A percentile compares a stretch with the other conserved stretches of the same genome.
Evolutionary conservation across 2,888 invertebrate genomes (phyloP).

Genomic region (Caenorhabditis zanzibari): DNA sequence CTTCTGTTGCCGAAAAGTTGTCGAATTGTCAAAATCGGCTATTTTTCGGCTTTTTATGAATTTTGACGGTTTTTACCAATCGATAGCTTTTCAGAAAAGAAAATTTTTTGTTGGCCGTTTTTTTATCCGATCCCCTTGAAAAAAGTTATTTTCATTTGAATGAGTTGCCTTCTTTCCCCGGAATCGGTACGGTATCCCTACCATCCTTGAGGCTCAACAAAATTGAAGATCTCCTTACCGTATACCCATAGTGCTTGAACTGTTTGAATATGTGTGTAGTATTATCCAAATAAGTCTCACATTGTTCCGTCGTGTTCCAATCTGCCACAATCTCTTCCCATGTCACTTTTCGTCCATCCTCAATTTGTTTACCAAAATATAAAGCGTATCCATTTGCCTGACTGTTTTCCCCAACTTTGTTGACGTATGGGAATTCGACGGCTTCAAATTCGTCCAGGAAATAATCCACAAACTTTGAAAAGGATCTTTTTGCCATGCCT

Average conservation of each 20-base stretch:
- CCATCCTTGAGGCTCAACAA: too few relatives aligned
- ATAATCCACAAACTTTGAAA: conserved; percentile 44
- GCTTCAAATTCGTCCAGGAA: conserved; percentile 32
- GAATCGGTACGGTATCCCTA: too few relatives aligned
- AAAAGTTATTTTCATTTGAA: too few relatives aligned
- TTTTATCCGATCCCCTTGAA: too few relatives aligned
- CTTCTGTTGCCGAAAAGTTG: too few relatives aligned
- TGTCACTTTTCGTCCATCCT: conserved; percentile 1
- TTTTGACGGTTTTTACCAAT: too few relatives aligned
- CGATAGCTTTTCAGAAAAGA: too few relatives aligned
- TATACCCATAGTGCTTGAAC: conserved; percentile 47
- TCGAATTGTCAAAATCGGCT: too few relatives aligned
- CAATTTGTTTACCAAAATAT: conserved; percentile 52
- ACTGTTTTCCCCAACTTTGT: conserved; percentile 72
- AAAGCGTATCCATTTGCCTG: conserved; percentile 70
- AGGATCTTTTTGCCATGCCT: conserved; percentile 25
- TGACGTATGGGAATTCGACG: conserved; percentile 68
- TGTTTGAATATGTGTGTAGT: conserved; percentile 49
- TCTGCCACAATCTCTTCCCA: conserved; percentile 16
- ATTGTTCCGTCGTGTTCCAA: conserved; percentile 22
- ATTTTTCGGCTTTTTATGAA: too few relatives aligned
- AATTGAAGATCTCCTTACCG: too few relatives aligned
- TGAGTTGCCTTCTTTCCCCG: too few relatives aligned
- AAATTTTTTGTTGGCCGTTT: too few relatives aligned
- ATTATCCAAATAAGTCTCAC: conserved; percentile 51